Percentiles rank a stretch among this genome's conserved stretches.
Conservation (phyloP, 2,113 vertebrate genomes). For the Misgurnus anguillicaudatus region DNA sequence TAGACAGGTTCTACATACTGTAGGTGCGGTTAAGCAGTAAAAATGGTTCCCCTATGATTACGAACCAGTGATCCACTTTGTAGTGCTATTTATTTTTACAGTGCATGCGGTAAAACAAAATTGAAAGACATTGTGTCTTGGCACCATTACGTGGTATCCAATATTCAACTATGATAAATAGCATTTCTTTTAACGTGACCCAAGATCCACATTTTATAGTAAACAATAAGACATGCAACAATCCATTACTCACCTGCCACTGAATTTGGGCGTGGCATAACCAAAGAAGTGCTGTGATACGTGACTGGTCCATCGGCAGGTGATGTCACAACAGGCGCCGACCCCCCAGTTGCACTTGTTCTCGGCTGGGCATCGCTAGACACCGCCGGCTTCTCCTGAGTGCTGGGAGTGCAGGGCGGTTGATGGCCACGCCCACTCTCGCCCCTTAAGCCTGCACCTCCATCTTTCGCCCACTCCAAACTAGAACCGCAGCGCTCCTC, state of each 20-base stretch:
- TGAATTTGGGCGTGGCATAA: conserved; percentile 95
- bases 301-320: conserved; percentile 45
- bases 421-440: conserved; percentile 70
- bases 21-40: too few relatives aligned
- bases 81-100: too few relatives aligned
- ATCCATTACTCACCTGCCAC: conserved; percentile 86
- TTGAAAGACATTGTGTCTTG: too few relatives aligned
- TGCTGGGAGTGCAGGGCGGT: conserved; percentile 77
- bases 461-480: conserved; percentile 88
- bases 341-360: conserved; percentile 67
- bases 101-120: too few relatives aligned
- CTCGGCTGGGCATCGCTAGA: conserved; percentile 59
- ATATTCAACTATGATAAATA: too few relatives aligned
- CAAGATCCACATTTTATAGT: too few relatives aligned
- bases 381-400: conserved; percentile 73
- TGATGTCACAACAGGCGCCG: conserved; percentile 70
- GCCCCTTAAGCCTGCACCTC: conserved; percentile 63
- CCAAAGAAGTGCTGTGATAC: conserved; percentile 79
- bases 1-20: too few relatives aligned
- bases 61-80: too few relatives aligned
- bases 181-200: too few relatives aligned
- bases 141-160: too few relatives aligned
- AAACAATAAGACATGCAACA: neutral
- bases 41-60: too few relatives aligned
- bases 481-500: conserved; percentile 92